Percentiles rank a stretch among this genome's conserved stretches.
These are phyloP conservation scores for Deroplatys truncata DNA, from an alignment of 2,888 invertebrate species.

Conservation along the genomic window DNA sequence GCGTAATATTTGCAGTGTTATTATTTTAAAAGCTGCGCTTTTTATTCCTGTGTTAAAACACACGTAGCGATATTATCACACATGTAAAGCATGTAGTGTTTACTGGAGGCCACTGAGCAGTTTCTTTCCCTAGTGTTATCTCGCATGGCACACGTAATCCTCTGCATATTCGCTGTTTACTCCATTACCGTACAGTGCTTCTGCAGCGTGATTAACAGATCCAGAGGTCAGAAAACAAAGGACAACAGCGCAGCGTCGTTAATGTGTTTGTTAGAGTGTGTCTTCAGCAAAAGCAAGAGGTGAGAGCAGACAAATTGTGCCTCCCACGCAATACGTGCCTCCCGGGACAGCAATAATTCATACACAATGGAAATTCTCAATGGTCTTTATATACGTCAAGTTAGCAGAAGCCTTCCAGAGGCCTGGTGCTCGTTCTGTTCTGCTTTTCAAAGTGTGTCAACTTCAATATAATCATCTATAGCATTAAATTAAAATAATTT, in stretches of 20 bases:
- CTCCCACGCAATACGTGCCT: neutral
- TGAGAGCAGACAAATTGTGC: neutral
- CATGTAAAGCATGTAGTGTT: too few species aligned
- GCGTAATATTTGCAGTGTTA: too few species aligned
- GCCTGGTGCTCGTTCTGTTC: too few species aligned
- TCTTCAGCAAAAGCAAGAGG: neutral
- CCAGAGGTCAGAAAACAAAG: neutral
- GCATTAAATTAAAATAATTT: too few species aligned
- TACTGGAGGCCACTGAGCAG: too few species aligned
- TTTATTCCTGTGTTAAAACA: too few species aligned
- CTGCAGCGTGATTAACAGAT: neutral
- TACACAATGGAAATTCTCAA: neutral
- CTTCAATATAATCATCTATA: too few species aligned
- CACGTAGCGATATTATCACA: too few species aligned
- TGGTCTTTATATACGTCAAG: neutral
- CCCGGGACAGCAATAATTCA: neutral
- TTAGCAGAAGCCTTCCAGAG: neutral
- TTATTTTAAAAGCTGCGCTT: too few species aligned
- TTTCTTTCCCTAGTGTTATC: neutral
- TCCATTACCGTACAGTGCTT: neutral
- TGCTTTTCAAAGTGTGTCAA: too few species aligned
- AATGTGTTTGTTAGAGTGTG: neutral
- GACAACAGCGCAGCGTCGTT: neutral
- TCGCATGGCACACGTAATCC: neutral
- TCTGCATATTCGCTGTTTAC: neutral